Conservation (phyloP, 2,888 invertebrate genomes). For the Chamaedrilus cognettii region DNA sequence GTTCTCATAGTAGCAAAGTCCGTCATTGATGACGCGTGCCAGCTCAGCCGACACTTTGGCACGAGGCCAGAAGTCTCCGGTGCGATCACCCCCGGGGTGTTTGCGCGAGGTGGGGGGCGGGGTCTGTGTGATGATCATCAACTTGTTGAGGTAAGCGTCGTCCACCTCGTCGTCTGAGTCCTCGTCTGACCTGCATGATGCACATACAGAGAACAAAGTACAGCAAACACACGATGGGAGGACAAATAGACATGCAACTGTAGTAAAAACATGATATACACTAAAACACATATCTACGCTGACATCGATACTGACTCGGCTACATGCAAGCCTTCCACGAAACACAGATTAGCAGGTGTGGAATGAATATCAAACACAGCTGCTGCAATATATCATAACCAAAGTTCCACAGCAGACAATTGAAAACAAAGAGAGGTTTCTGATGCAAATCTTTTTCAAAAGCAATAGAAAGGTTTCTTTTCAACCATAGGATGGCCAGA, state of each 20-base stretch:
- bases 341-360: too few species aligned
- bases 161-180: constrained; percentile 82
- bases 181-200: constrained; percentile 18
- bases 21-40: constrained; percentile 94
- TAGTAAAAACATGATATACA: background rate
- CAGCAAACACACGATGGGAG: background rate
- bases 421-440: too few species aligned
- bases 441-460: too few species aligned
- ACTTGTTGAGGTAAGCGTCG: constrained; percentile 88
- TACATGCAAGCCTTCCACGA: too few species aligned
- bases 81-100: constrained; percentile 88
- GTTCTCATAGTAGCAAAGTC: constrained; percentile 94
- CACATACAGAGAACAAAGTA: constrained; percentile 43
- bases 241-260: background rate
- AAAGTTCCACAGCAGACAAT: too few species aligned
- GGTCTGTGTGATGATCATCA: constrained; percentile 92
- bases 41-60: constrained; percentile 94
- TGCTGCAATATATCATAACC: too few species aligned
- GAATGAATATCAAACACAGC: too few species aligned
- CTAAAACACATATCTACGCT: background rate
- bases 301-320: background rate
- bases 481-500: too few species aligned
- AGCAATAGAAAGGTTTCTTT: too few species aligned
- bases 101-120: constrained; percentile 65
- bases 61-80: constrained; percentile 84